Base-by-base conservation (phyloP, 2,888 invertebrate species). In the Uloborus plumipes region DNA sequence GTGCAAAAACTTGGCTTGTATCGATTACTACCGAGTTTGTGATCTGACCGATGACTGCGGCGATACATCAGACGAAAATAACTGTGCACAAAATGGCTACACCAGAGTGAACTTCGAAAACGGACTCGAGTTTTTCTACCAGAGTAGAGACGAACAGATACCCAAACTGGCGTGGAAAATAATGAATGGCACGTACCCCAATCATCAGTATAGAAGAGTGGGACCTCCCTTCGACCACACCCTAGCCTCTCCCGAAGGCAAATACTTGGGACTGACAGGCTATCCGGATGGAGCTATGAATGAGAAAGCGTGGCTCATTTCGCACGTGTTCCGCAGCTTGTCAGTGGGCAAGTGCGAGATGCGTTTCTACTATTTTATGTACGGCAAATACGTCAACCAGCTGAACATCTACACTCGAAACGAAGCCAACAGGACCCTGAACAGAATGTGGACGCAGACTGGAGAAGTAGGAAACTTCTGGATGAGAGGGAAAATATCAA, bases 211-310 rank as follows among this genome's bases (percentile, higher is more conserved):
- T 16, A 4, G 47, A 2, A 64, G 39, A 62, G 67, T 65, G 9
- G 85, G 85, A 50, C 85, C 85, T 14, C 64, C 75, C 1, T 85
- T 84, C 64, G 85, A 85, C 31, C 85, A 85, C 53, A 85, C 85
- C 7, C 47, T 71, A n/a, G 77, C 74, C 6, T 67, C 59, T n/a
- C 16, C 49, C 2, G 58, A 65, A 14, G 85, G 85, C 14, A 55
- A 78, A n/a, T 85, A 85, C 51, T 7, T 82, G 14, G 39, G 47
- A 7, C 61, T 84, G 73, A 62, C 75, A 2, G 59, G 15, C 20
- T 72, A 74, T n/a, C 3, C 2, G 7, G 13, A 31, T 1, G 64
- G 64, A 0, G 62, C 55, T 6, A 13, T 67, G 20, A 80, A 77
- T 31, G 61, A 85, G 47, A 74, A 59, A 55, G 85, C 85, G 4